Evolutionary conservation across 1,140 invertebrate species (phyloP), one percentile per base, ranked within the genome.

Genomic region (Colletes gigas): DNA sequence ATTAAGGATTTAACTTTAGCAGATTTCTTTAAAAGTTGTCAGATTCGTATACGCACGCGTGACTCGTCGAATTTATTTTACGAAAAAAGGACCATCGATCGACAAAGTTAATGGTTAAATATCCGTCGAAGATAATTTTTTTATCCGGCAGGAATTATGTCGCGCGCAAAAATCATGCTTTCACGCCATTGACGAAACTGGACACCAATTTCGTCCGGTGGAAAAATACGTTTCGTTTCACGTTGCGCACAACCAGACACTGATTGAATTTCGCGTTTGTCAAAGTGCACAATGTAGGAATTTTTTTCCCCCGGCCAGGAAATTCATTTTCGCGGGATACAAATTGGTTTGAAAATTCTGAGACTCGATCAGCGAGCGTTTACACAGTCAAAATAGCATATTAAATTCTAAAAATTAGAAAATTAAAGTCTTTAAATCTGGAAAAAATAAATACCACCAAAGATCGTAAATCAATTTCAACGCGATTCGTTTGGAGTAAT

Each of bases 181-280:
- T 59, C 17, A 50, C 44, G 12, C n/a, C 3, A n/a, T 50, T 63
- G 67, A 41, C 55, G 65, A 66, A 71, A 81, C 78, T 57, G 66
- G 15, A 70, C 62, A 71, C 30, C 82, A 19, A 71, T 83, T 85
- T 17, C 62, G 59, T 62, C 41, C 57, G 74, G 41, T 57, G 39
- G 47, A 54, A 76, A 62, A 57, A 71, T 14, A 70, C 57, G 67
- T 55, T 73, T 69, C n/a, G 54, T 80, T 80, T 83, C 78, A 55
- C 70, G 55, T 73, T 55, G 70, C 69, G 73, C 62, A 41, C 44
- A 62, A 72, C 60, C 55, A 78, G 68, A 65, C 60, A 52, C 57
- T 71, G 68, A 84, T 84, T 68, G 55, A 81, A 85, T 84, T 70
- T 60, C 60, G 30, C 71, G 55, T 83, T 66, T 79, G 78, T 80